Conservation (phyloP, 2,113 vertebrate genomes). For the Caloenas nicobarica region DNA sequence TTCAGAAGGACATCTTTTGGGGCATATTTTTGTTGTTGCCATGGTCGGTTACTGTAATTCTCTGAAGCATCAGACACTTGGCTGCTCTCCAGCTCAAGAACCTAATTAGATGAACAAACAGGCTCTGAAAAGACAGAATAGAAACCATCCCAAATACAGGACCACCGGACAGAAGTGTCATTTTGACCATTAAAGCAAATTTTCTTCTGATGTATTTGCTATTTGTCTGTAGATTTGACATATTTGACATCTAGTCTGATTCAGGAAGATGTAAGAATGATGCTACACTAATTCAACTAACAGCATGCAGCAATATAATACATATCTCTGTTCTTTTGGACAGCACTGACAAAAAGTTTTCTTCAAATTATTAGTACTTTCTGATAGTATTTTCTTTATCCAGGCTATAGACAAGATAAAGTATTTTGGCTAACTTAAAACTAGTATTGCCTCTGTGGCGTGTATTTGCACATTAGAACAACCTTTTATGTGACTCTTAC, state of each 20-base stretch:
- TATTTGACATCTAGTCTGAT: background rate
- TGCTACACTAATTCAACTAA: background rate
- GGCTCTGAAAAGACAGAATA: background rate
- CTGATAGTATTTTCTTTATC: background rate
- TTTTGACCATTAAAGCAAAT: background rate
- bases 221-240: background rate
- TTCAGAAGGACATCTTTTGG: background rate
- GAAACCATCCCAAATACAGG: background rate
- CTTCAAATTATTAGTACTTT: background rate
- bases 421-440: background rate
- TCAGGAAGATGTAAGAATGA: background rate
- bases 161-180: background rate
- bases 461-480: background rate
- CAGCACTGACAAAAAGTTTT: background rate
- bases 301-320: background rate
- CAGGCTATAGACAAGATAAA: background rate
- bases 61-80: background rate
- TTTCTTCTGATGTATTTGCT: background rate
- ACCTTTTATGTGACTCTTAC: background rate
- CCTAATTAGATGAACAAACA: background rate
- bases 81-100: background rate
- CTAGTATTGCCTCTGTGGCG: background rate
- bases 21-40: background rate
- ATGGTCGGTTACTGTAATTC: background rate
- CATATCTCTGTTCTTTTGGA: background rate